Evolutionary conservation across 2,888 invertebrate species (phyloP).

Genomic region (Rhagophthalmus giganteus): DNA sequence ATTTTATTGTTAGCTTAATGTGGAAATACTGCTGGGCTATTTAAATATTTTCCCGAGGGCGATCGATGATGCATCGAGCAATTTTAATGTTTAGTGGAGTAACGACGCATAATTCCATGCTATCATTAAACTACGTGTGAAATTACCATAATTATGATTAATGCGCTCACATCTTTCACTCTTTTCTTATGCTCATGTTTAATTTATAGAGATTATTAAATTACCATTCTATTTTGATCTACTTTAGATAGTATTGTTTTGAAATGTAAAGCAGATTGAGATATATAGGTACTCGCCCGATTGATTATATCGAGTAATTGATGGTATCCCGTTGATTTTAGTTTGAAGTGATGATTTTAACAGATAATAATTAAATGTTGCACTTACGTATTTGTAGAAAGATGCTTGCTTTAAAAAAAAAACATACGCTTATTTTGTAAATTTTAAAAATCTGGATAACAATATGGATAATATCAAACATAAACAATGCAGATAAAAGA

Average conservation of each 20-base stretch:
- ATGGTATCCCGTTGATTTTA: too few species aligned
- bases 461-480: too few species aligned
- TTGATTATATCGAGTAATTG: too few species aligned
- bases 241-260: slow-evolving; percentile 25
- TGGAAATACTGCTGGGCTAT: slow-evolving; percentile 7
- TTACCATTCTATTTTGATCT: slow-evolving; percentile 26
- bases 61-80: slow-evolving; percentile 44
- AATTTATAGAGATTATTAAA: slow-evolving; percentile 37
- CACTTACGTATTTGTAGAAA: too few species aligned
- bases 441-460: too few species aligned
- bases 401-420: too few species aligned
- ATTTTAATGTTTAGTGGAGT: slow-evolving; percentile 48
- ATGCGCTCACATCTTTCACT: slow-evolving; percentile 40
- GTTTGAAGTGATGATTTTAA: too few species aligned
- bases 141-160: slow-evolving; percentile 48
- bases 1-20: slow-evolving; percentile 2
- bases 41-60: slow-evolving; percentile 9
- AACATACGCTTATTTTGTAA: too few species aligned
- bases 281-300: too few species aligned
- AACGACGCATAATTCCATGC: slow-evolving; percentile 47
- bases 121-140: slow-evolving; percentile 42
- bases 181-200: slow-evolving; percentile 41
- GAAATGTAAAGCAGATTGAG: slow-evolving; percentile 15
- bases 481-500: too few species aligned
- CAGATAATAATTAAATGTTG: too few species aligned